phyloP scores from a whole-genome alignment of 2,113 vertebrate genomes.

The Neoarius graeffei region DNA sequence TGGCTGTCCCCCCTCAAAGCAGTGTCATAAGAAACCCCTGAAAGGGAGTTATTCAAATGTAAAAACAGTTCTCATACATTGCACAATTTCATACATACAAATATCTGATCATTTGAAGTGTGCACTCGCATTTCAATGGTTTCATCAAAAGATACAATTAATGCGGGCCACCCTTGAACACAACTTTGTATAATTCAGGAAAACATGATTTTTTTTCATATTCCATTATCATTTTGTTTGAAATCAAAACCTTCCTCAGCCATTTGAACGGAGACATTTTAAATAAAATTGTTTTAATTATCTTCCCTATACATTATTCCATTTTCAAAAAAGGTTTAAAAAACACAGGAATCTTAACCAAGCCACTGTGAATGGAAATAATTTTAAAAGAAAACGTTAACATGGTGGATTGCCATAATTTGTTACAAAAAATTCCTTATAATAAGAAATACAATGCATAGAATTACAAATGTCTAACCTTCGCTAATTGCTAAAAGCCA shows the following conservation, averaged over 20 bases:
- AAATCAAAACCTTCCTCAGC: conserved; percentile 45
- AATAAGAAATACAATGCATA: neutral
- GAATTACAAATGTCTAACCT: neutral
- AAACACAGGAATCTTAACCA: neutral
- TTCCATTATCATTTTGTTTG: conserved; percentile 27
- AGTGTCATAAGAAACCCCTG: neutral
- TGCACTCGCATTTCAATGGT: neutral
- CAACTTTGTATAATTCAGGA: neutral
- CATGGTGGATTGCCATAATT: neutral
- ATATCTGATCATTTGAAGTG: neutral
- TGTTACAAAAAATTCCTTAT: neutral
- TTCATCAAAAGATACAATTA: neutral
- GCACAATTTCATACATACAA: neutral
- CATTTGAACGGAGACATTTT: conserved; percentile 40
- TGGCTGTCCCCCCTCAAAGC: too few species aligned
- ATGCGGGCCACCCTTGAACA: neutral
- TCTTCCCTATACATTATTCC: conserved; percentile 46
- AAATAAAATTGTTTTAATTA: conserved; percentile 49
- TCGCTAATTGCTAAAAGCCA: conserved; percentile 13
- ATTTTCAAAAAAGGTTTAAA: conserved; percentile 8
- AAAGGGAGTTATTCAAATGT: neutral
- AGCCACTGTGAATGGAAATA: neutral
- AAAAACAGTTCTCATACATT: neutral
- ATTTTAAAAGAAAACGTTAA: conserved; percentile 4
- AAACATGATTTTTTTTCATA: neutral